A percentile compares a stretch with the other conserved stretches of the same genome.
Conservation (phyloP, 2,888 invertebrate species). For the Hirtodrosophila duncani region DNA sequence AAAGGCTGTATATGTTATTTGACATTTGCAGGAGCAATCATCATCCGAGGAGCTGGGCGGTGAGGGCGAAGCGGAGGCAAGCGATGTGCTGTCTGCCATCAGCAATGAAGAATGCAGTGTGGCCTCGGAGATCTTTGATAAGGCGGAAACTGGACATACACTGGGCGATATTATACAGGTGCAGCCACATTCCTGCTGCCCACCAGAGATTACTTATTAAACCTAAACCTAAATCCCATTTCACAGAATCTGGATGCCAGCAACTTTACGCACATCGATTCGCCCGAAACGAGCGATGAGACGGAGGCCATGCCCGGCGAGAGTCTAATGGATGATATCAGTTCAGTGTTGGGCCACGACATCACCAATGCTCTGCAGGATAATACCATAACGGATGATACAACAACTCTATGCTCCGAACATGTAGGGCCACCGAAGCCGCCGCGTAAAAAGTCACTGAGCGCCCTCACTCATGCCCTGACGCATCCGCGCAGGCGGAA, state of each 20-base stretch:
- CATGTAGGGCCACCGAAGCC: constrained; percentile 54
- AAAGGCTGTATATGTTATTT: constrained; percentile 2
- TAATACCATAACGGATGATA: constrained; percentile 85
- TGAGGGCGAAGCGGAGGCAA: no score
- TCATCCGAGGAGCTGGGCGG: constrained; percentile 74
- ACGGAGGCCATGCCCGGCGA: constrained; percentile 87
- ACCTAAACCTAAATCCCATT: neutral
- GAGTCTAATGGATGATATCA: constrained; percentile 88
- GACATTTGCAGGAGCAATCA: constrained; percentile 72
- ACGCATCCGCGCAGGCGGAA: constrained; percentile 79
- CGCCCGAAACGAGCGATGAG: constrained; percentile 88
- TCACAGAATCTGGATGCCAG: constrained; percentile 77
- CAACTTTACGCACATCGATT: constrained; percentile 88
- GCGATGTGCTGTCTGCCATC: constrained; percentile 82
- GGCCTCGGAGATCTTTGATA: constrained; percentile 83
- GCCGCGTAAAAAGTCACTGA: constrained; percentile 58
- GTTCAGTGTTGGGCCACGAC: constrained; percentile 86
- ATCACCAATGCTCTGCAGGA: constrained; percentile 84
- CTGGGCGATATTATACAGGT: constrained; percentile 78
- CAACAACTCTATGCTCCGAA: constrained; percentile 83
- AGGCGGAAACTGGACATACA: constrained; percentile 64
- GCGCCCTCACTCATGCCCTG: constrained; percentile 30
- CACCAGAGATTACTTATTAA: neutral
- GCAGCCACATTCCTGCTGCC: no score
- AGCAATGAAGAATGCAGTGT: constrained; percentile 87